Evolutionary conservation across 2,888 invertebrate species (phyloP), one percentile per base, ranked within the genome.

Genomic region (Megalurothrips usitatus): DNA sequence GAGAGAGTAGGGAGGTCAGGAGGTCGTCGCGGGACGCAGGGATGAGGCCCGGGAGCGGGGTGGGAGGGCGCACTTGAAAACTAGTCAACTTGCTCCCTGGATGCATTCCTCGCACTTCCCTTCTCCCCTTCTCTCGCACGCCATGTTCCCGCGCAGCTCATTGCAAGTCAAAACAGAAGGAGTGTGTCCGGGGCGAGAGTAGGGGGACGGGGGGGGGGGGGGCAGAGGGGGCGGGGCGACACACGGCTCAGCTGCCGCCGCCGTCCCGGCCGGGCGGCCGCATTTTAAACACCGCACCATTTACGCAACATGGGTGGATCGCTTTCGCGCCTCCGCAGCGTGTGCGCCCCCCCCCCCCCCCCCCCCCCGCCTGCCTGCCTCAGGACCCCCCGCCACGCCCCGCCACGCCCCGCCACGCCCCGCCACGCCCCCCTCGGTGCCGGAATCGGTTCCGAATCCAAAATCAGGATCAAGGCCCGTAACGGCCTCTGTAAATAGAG

Each of bases 371-470:
- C 3, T 4, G 34, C 2, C 52, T 19, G 52, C 52, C 52, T 19
- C 52, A 19, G 6, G 14, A 2, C 58, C 12, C 58, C 14, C 17
- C 14, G 17, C 58, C 58, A 10, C 58, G 17, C 58, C 58, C 14
- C 14, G 58, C 58, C 68, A 68, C 68, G 68, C 23, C 68, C 23
- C 68, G 23, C 23, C 68, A 68, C 68, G 23, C 68, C 23, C 9
- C 23, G 68, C 68, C 23, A 68, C 58, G 58, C 17, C 58, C 19
- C 17, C n/a, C 58, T 58, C 58, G 34, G 34, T 6, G 34, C 58
- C n/a, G 58, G n/a, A 58, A 58, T 58, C 58, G 58, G 58, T 58
- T 68, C 23, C 68, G 68, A 68, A 68, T 68, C 68, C 68, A 23
- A 23, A 68, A 68, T 68, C 68, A 68, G 68, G 23, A 68, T 68